These are phyloP conservation scores for Parauchenoglanis ngamensis DNA, from an alignment of 2,797 vertebrate genomes.

Conservation along the genomic window DNA sequence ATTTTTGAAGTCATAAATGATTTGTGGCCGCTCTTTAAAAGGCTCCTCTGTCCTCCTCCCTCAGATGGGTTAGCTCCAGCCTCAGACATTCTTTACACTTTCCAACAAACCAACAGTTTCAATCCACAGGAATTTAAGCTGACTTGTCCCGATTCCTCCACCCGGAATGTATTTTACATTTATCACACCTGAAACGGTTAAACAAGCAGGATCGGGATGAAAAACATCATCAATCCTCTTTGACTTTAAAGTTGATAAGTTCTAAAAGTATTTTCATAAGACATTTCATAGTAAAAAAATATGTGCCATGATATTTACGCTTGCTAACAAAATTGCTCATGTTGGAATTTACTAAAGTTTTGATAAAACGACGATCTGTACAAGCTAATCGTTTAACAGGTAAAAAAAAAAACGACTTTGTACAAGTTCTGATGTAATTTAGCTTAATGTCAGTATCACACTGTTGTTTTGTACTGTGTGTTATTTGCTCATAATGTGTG, in stretches of 20 bases:
- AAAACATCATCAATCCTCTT: background rate
- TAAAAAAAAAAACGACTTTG: background rate
- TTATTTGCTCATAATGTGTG: background rate
- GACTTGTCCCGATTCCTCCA: too few species aligned
- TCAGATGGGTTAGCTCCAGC: constrained; percentile 1
- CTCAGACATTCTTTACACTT: constrained; percentile 32
- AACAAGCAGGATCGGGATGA: background rate
- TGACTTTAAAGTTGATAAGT: background rate
- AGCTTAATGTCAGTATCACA: background rate
- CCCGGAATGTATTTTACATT: background rate
- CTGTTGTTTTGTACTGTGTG: background rate
- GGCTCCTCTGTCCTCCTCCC: constrained; percentile 45
- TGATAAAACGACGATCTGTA: background rate
- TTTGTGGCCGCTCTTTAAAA: constrained; percentile 68
- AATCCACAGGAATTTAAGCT: background rate
- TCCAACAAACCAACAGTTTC: background rate
- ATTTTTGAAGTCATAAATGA: constrained; percentile 63
- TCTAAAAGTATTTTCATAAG: background rate
- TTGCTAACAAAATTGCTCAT: background rate
- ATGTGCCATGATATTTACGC: background rate
- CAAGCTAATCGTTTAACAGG: background rate
- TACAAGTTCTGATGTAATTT: background rate
- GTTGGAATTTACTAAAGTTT: background rate
- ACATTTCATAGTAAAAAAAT: background rate
- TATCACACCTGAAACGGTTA: background rate